phyloP scores from a whole-genome alignment of 2,113 vertebrate species.

The Andinoacara biseriatus region DNA sequence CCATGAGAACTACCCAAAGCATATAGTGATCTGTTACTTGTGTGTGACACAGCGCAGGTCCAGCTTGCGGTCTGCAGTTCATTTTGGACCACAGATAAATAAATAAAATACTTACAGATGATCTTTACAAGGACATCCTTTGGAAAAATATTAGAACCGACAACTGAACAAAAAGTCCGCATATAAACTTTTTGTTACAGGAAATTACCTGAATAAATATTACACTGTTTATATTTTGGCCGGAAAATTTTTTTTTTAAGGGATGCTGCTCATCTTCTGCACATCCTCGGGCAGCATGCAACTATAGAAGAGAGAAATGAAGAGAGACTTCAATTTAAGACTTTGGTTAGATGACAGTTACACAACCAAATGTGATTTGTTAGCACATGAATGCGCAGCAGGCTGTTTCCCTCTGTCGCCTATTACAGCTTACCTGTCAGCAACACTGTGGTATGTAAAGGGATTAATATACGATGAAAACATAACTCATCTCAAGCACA shows the following conservation, averaged over 20 bases:
- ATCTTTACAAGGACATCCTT: background rate
- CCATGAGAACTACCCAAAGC: background rate
- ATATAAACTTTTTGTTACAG: background rate
- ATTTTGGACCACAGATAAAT: background rate
- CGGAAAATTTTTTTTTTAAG: background rate
- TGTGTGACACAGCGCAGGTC: background rate
- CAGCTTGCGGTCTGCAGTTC: background rate
- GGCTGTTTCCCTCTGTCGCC: slow-evolving; percentile 37
- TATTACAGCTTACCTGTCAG: slow-evolving; percentile 52
- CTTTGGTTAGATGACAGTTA: slow-evolving; percentile 35
- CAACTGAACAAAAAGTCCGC: background rate
- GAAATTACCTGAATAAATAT: background rate
- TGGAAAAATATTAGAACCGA: background rate
- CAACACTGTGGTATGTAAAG: background rate
- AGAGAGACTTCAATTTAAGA: background rate
- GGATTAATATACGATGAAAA: slow-evolving; percentile 34
- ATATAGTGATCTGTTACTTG: background rate
- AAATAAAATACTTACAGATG: background rate
- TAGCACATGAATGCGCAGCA: slow-evolving; percentile 38
- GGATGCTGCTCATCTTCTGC: background rate
- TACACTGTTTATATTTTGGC: background rate
- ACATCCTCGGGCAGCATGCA: background rate
- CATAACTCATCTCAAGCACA: background rate
- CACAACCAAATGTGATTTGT: slow-evolving; percentile 54
- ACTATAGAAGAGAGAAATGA: background rate